phyloP scores from a whole-genome alignment of 2,113 vertebrate species.

The Orthonyx spaldingii region DNA sequence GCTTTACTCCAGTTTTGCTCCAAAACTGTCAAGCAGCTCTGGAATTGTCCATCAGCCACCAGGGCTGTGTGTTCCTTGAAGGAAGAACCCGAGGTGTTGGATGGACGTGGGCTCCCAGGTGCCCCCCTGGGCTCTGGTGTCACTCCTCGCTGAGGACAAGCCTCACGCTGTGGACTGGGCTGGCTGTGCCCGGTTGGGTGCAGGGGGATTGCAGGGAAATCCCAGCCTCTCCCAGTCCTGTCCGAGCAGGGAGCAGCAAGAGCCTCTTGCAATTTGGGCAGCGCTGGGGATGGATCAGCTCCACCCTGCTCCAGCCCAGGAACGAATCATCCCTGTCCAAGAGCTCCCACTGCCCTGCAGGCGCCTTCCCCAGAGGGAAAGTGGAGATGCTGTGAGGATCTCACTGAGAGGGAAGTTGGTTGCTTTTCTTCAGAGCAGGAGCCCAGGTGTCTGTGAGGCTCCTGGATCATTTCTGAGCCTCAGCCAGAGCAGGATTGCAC shows the following conservation, averaged over 20 bases:
- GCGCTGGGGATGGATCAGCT: neutral
- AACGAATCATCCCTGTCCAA: neutral
- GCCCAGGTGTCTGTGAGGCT: rapidly evolving
- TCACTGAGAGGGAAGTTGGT: neutral
- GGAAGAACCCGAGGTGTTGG: neutral
- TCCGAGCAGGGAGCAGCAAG: neutral
- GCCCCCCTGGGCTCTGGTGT: neutral
- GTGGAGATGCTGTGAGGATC: neutral
- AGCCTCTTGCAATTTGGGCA: neutral
- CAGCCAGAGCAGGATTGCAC: neutral
- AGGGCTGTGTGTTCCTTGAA: neutral
- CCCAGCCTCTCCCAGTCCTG: neutral
- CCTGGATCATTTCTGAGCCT: neutral
- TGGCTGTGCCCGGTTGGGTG: neutral
- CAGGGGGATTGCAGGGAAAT: neutral
- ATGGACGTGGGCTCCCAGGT: rapidly evolving
- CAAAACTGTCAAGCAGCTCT: neutral
- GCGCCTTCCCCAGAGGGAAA: neutral
- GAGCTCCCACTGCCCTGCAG: neutral
- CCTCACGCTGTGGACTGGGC: rapidly evolving
- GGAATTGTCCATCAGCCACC: neutral
- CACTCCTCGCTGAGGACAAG: neutral
- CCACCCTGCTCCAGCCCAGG: neutral
- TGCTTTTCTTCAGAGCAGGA: neutral
- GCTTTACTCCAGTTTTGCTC: neutral